Evolutionary conservation across 2,113 vertebrate genomes (phyloP).

Genomic region (Promerops cafer): DNA sequence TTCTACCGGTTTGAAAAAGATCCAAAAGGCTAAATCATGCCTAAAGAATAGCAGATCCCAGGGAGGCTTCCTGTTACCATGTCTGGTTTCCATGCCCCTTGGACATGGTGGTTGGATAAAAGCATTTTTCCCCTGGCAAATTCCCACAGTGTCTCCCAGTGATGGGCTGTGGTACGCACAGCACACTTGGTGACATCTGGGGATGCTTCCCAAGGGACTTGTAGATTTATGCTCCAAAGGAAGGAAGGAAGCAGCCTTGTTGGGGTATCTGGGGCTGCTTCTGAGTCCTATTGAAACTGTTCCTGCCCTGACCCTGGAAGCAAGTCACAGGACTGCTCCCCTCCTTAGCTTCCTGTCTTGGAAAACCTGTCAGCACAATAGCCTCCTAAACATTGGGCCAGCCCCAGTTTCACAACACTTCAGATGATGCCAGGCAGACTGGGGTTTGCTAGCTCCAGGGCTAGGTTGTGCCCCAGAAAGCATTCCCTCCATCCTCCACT

Average conservation of each 20-base stretch:
- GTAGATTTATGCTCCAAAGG: neutral
- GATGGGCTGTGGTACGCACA: neutral
- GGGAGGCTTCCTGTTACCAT: neutral
- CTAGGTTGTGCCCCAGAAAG: neutral
- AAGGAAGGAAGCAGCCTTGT: neutral
- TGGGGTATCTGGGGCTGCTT: neutral
- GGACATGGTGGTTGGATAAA: neutral
- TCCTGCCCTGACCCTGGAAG: neutral
- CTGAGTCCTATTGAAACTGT: rapidly evolving
- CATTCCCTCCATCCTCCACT: neutral
- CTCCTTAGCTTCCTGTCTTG: neutral
- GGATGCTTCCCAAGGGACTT: neutral
- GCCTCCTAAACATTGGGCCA: neutral
- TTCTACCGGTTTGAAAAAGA: neutral
- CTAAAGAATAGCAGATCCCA: neutral
- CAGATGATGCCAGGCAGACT: neutral
- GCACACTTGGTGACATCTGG: neutral
- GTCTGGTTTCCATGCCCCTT: neutral
- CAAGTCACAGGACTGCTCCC: neutral
- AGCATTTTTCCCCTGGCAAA: neutral
- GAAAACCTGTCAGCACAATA: neutral
- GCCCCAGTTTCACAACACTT: neutral
- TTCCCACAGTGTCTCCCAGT: neutral
- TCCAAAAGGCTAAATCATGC: neutral
- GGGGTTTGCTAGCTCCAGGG: neutral